These are phyloP conservation scores for Stegana nigrithorax DNA, from an alignment of 2,888 invertebrate species.

Conservation along the genomic window DNA sequence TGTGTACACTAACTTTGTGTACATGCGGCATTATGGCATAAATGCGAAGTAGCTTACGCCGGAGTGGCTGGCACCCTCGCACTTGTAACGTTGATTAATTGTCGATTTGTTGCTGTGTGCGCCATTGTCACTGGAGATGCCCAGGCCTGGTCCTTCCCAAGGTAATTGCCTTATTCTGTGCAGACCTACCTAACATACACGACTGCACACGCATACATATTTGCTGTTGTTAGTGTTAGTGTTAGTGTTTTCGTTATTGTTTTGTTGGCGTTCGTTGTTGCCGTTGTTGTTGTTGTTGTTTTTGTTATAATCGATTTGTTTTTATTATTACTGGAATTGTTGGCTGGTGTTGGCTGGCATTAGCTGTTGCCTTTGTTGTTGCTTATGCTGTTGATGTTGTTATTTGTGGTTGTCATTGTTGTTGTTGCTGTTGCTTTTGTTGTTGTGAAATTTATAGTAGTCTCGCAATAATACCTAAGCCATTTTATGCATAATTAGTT, in stretches of 20 bases:
- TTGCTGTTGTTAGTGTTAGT: too few species aligned
- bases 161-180: constrained; percentile 52
- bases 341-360: constrained; percentile 51
- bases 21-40: constrained; percentile 1
- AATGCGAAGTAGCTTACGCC: too few species aligned
- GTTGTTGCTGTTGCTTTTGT: constrained; percentile 44
- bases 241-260: too few species aligned
- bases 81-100: constrained; percentile 50
- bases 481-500: constrained; percentile 60
- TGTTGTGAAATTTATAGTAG: constrained; percentile 55
- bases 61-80: too few species aligned
- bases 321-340: constrained; percentile 11
- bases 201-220: too few species aligned
- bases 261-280: too few species aligned
- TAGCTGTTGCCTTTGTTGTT: constrained; percentile 18
- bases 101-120: constrained; percentile 54
- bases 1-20: constrained; percentile 6
- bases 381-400: constrained; percentile 32
- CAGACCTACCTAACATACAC: too few species aligned
- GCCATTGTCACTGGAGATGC: constrained; percentile 42
- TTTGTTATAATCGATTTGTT: constrained; percentile 57
- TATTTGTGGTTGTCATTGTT: constrained; percentile 29
- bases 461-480: constrained; percentile 56
- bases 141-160: constrained; percentile 28
- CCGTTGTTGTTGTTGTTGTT: constrained; percentile 30